Evolutionary conservation across 2,113 vertebrate genomes (phyloP).

Genomic region (Scomber colias): DNA sequence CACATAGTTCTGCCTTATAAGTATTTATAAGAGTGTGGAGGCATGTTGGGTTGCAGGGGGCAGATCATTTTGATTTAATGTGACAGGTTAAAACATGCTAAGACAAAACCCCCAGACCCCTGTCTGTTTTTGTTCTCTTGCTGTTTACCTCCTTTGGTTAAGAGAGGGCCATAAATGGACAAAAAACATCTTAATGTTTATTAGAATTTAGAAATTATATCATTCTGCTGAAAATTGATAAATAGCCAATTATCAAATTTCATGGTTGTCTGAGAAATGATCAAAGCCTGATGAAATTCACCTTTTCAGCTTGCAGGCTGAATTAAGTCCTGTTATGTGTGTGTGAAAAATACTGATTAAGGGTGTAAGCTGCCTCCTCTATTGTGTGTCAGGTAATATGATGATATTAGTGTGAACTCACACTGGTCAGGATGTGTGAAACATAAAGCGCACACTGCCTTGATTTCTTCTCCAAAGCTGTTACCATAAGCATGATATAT

Average conservation of each 20-base stretch:
- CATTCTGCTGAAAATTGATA: not conserved
- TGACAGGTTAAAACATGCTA: conserved; percentile 52
- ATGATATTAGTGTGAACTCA: conserved; percentile 2
- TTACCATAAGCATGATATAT: conserved; percentile 61
- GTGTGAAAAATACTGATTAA: conserved; percentile 2
- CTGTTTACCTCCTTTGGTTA: conserved; percentile 18
- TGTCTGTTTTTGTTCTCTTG: conserved; percentile 31
- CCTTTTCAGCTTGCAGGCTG: not conserved
- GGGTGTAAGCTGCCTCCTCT: not conserved
- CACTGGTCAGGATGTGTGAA: conserved; percentile 18
- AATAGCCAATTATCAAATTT: not conserved
- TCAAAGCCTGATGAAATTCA: not conserved
- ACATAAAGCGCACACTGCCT: conserved; percentile 14
- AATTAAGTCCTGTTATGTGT: conserved; percentile 5
- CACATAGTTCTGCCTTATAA: conserved; percentile 75
- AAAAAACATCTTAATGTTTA: conserved; percentile 34
- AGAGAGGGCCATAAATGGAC: conserved; percentile 46
- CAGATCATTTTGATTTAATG: conserved; percentile 59
- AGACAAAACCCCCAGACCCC: conserved; percentile 14
- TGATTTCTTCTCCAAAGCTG: conserved; percentile 37
- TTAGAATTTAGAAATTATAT: not conserved
- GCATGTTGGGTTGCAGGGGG: conserved; percentile 42
- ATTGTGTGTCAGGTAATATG: conserved; percentile 3
- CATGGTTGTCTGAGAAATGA: not conserved
- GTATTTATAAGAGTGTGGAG: conserved; percentile 54